Evolutionary conservation across 1,140 invertebrate species (phyloP), one percentile per base, ranked within the genome.

Genomic region (Stenopsyche tienmushanensis): DNA sequence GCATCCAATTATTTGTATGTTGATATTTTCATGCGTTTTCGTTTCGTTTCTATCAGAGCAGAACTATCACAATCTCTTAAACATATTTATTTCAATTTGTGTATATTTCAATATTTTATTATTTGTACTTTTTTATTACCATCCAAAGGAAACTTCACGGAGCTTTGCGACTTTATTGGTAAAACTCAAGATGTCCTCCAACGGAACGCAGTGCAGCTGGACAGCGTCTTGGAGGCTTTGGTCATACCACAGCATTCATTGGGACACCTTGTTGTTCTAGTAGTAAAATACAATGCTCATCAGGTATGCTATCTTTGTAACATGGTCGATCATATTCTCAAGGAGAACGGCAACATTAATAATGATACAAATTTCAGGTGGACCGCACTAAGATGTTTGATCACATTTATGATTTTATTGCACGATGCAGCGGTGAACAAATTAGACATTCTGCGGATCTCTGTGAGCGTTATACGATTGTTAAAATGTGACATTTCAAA

Each of bases 171-270:
- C 45, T 85, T 88, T 69, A 85, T 96, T 69, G 84, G 80, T 39
- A 94, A 95, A 75, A 90, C 87, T 45, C 84, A 85, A 47, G 91
- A 95, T 45, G 79, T 90, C 0, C 78, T 96, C n/a, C 78, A 86
- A 42, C 90, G 92, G 72, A 94, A 95, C 81, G 84, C 83, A 68
- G 86, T 86, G 64, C 91, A 94, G 75, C 80, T 97, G 65, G 93
- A 93, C 74, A 95, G 90, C 78, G 93, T 95, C 17, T 80, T 96
- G 68, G 92, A 93, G 75, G 94, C 92, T 1, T 80, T 97, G 17
- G 91, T 96, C 77, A 78, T 93, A 29, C 91, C 94, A 72, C 90
- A 95, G 73, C 92, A 96, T 80, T 94, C 92, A 13, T 77, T 96
- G 17, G 93, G 92, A 18, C 86, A 94, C 49, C 76, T 96, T 24